phyloP scores from a whole-genome alignment of 2,113 vertebrate species.

The Riparia riparia region DNA sequence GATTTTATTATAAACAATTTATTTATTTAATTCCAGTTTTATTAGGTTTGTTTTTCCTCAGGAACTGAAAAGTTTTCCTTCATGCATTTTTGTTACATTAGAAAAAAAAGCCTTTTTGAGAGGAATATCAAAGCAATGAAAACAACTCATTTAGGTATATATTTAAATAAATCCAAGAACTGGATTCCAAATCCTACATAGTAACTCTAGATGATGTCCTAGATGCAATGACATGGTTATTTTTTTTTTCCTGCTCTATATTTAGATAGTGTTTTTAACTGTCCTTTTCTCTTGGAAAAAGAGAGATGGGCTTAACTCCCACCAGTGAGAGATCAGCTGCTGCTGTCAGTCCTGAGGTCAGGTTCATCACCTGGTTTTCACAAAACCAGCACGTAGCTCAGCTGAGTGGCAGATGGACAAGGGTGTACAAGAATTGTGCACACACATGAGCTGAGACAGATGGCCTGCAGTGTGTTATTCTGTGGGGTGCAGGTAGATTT shows the following conservation, averaged over 20 bases:
- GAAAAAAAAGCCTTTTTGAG: background rate
- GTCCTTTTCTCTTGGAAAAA: constrained; percentile 36
- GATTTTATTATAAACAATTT: background rate
- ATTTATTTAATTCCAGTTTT: background rate
- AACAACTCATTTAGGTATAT: constrained; percentile 11
- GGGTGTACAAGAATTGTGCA: background rate
- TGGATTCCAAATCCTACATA: constrained; percentile 46
- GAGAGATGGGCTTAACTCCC: constrained; percentile 44
- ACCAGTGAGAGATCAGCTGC: constrained; percentile 39
- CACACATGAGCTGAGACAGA: constrained; percentile 38
- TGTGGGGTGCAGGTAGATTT: background rate
- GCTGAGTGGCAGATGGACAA: constrained; percentile 44
- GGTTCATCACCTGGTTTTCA: constrained; percentile 48
- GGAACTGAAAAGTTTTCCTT: background rate
- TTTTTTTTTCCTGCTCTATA: constrained; percentile 46
- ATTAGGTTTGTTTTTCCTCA: background rate
- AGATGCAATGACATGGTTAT: constrained; percentile 65
- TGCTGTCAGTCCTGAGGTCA: constrained; percentile 9
- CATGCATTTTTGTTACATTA: background rate
- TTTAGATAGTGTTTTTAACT: constrained; percentile 44
- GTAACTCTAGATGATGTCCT: constrained; percentile 29
- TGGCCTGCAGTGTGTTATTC: constrained; percentile 17
- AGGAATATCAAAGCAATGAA: background rate
- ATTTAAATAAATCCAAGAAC: constrained; percentile 51
- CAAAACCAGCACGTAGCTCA: constrained; percentile 31